phyloP scores from a whole-genome alignment of 2,888 invertebrate genomes.

The Poecilus cupreus region DNA sequence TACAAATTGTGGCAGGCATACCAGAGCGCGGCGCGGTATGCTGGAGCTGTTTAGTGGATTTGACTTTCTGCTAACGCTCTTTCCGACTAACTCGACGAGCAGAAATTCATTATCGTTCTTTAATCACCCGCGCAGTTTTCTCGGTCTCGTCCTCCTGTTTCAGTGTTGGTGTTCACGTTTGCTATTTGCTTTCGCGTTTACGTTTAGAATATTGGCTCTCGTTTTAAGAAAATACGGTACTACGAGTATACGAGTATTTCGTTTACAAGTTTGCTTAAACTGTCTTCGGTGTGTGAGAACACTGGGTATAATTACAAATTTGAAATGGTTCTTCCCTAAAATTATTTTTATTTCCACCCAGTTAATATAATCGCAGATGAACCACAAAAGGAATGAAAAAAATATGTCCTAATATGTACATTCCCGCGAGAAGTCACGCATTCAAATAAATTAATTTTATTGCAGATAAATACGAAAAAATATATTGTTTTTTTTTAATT shows the following conservation, averaged over 20 bases:
- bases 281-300: no score
- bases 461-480: no score
- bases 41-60: constrained; percentile 28
- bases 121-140: constrained; percentile 26
- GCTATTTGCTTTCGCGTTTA: not conserved
- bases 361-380: no score
- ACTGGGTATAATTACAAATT: no score
- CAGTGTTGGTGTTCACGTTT: not conserved
- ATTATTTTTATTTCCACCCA: no score
- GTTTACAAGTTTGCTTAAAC: no score
- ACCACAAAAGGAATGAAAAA: no score
- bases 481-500: no score
- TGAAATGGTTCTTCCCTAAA: no score
- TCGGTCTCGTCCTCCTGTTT: not conserved
- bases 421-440: no score
- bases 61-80: constrained; percentile 1
- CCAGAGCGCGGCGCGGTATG: constrained; percentile 16
- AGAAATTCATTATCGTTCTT: constrained; percentile 44
- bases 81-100: constrained; percentile 28
- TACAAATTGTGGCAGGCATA: constrained; percentile 47
- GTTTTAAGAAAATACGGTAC: not conserved
- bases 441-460: no score
- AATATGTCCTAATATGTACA: no score
- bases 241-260: not conserved
- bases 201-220: not conserved